Percentiles rank a stretch among this genome's conserved stretches.
Evolutionary conservation across 1,140 invertebrate species (phyloP).

Genomic region (Neelides sp.): DNA sequence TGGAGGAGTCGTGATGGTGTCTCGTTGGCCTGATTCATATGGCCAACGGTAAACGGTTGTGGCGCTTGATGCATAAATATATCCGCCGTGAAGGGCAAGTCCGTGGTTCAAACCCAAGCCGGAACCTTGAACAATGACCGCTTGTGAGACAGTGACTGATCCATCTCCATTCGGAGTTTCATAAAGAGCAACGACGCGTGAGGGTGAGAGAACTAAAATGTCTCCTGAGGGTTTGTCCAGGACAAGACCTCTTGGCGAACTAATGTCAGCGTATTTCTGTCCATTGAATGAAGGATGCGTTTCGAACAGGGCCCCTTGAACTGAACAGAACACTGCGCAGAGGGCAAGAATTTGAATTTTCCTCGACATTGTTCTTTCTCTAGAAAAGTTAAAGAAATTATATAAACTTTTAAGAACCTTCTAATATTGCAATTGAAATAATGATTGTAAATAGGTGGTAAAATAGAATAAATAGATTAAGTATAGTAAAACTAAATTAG

Average conservation of each 20-base stretch:
- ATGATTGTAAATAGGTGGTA: too few relatives aligned
- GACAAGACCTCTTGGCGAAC: not conserved
- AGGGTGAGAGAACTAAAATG: slow-evolving; percentile 8
- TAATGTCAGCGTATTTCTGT: not conserved
- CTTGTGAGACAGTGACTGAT: not conserved
- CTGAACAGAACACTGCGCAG: too few relatives aligned
- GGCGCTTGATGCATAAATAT: slow-evolving; percentile 12
- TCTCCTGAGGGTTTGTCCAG: slow-evolving; percentile 5
- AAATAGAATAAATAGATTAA: too few relatives aligned
- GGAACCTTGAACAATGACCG: not conserved
- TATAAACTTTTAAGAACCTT: too few relatives aligned
- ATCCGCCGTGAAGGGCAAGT: not conserved
- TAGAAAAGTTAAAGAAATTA: too few relatives aligned
- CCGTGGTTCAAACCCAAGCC: slow-evolving; percentile 8
- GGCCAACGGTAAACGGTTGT: slow-evolving; percentile 19
- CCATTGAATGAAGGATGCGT: not conserved
- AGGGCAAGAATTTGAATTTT: too few relatives aligned
- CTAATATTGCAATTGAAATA: too few relatives aligned
- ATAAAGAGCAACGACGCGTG: not conserved
- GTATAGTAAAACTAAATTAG: too few relatives aligned
- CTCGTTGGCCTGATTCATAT: slow-evolving; percentile 6
- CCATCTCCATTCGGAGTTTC: not conserved
- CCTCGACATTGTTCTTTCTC: too few relatives aligned
- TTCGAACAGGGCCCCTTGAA: too few relatives aligned
- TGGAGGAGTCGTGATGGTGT: not conserved